A percentile compares a stretch with the other conserved stretches of the same genome.
Conservation (phyloP, 2,888 invertebrate species). For the Germaria angustata region DNA sequence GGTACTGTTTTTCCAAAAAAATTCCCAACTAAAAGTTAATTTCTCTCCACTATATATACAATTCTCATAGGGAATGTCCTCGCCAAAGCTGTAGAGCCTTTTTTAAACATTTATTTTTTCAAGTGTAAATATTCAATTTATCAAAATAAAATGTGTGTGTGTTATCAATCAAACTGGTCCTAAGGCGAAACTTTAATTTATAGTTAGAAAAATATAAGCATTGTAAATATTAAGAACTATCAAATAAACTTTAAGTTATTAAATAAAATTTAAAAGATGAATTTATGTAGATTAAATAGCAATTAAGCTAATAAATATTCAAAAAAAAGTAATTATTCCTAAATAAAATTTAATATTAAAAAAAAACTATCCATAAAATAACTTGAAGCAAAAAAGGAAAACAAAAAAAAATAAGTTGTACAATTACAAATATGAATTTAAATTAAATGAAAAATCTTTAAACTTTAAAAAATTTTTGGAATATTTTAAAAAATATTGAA, state of each 20-base stretch:
- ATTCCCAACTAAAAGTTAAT: too few species aligned
- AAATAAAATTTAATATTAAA: slow-evolving; percentile 68
- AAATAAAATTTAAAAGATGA: slow-evolving; percentile 27
- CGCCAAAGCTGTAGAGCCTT: background rate
- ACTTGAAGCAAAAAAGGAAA: slow-evolving; percentile 29
- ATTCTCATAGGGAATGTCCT: too few species aligned
- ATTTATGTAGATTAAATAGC: slow-evolving; percentile 47
- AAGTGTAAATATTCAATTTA: slow-evolving; percentile 56
- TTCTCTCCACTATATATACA: too few species aligned
- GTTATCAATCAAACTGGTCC: slow-evolving; percentile 57
- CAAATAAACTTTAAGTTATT: background rate
- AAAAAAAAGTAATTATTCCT: slow-evolving; percentile 50
- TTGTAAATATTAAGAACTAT: slow-evolving; percentile 18
- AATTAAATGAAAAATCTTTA: slow-evolving; percentile 38
- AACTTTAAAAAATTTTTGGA: slow-evolving; percentile 57
- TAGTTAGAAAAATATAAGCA: background rate
- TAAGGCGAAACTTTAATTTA: slow-evolving; percentile 38
- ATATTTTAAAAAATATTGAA: slow-evolving; percentile 53
- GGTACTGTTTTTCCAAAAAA: too few species aligned
- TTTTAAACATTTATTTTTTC: background rate
- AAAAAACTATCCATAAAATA: slow-evolving; percentile 48
- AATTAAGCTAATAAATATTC: slow-evolving; percentile 22
- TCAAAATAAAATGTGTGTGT: slow-evolving; percentile 56
- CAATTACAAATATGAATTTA: slow-evolving; percentile 33
- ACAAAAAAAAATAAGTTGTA: slow-evolving; percentile 21